These are phyloP conservation scores for Ophion ventricosus DNA, from an alignment of 2,888 invertebrate species.

Conservation along the genomic window DNA sequence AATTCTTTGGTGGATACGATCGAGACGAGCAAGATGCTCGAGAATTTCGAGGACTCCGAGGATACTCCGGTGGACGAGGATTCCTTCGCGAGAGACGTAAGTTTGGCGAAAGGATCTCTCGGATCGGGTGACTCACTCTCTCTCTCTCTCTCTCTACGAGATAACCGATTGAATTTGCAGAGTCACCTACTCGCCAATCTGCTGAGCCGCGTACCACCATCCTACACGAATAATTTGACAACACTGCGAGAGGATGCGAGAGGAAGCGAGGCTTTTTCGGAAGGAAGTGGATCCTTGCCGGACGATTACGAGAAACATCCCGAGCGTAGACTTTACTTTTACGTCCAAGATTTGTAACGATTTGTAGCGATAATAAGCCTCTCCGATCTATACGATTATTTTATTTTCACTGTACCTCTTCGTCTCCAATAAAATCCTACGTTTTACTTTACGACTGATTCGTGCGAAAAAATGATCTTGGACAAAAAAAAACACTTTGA, in stretches of 20 bases:
- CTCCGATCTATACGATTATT: background rate
- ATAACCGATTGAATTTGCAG: conserved; percentile 70
- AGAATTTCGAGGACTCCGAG: conserved; percentile 29
- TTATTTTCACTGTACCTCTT: too few species aligned
- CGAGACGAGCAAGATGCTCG: conserved; percentile 33
- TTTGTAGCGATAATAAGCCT: background rate
- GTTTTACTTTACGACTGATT: too few species aligned
- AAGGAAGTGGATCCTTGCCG: conserved; percentile 49
- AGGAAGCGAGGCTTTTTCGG: conserved; percentile 9
- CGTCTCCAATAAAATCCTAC: too few species aligned
- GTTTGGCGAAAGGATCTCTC: conserved; percentile 62
- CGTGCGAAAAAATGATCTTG: too few species aligned
- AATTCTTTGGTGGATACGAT: conserved; percentile 24
- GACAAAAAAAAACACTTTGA: too few species aligned
- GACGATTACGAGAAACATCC: conserved; percentile 69
- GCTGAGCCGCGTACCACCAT: conserved; percentile 58
- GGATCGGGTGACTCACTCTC: too few species aligned
- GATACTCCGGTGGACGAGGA: conserved; percentile 37
- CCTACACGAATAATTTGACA: conserved; percentile 15
- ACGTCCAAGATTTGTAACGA: conserved; percentile 66
- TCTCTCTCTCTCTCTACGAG: too few species aligned
- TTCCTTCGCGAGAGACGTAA: conserved; percentile 63
- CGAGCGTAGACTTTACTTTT: conserved; percentile 70
- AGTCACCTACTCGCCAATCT: conserved; percentile 67
- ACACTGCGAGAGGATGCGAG: background rate